These are phyloP conservation scores for Antitype chi DNA, from an alignment of 2,888 invertebrate species.

Conservation along the genomic window DNA sequence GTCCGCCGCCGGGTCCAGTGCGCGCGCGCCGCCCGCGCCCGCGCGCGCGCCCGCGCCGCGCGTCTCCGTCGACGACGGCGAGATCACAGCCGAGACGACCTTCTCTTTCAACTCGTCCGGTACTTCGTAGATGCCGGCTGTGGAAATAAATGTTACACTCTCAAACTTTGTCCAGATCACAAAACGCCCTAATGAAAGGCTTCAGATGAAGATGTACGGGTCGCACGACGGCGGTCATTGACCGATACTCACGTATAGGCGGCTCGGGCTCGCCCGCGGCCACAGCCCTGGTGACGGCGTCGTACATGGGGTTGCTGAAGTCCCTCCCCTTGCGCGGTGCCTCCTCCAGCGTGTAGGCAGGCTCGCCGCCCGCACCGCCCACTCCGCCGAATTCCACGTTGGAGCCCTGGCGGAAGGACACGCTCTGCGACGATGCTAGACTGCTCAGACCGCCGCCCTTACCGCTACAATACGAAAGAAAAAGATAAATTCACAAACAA, in stretches of 20 bases:
- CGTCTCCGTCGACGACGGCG: conserved; percentile 95
- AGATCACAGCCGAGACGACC: conserved; percentile 93
- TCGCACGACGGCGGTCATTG: neutral
- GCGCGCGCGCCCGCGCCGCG: conserved; percentile 86
- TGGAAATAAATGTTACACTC: neutral
- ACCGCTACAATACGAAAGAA: conserved; percentile 88
- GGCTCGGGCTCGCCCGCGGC: conserved; percentile 78
- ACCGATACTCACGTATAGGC: conserved; percentile 79
- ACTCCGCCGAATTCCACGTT: conserved; percentile 96
- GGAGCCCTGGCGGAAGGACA: conserved; percentile 97
- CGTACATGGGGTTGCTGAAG: conserved; percentile 99
- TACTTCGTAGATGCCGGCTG: conserved; percentile 95
- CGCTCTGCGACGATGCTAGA: conserved; percentile 96
- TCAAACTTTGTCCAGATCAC: neutral
- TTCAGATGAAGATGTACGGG: neutral
- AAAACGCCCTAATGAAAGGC: neutral
- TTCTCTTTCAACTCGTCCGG: conserved; percentile 94
- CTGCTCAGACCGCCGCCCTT: conserved; percentile 95
- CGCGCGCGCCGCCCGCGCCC: conserved; percentile 91
- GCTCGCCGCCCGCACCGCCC: conserved; percentile 91
- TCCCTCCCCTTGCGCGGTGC: conserved; percentile 94
- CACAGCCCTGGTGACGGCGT: conserved; percentile 94
- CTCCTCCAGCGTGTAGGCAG: conserved; percentile 95
- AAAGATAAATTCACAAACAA: neutral
- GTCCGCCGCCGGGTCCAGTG: conserved; percentile 96